Percentiles rank a stretch among this genome's conserved stretches.
Conservation (phyloP, 2,113 vertebrate species). For the Agapornis roseicollis region DNA sequence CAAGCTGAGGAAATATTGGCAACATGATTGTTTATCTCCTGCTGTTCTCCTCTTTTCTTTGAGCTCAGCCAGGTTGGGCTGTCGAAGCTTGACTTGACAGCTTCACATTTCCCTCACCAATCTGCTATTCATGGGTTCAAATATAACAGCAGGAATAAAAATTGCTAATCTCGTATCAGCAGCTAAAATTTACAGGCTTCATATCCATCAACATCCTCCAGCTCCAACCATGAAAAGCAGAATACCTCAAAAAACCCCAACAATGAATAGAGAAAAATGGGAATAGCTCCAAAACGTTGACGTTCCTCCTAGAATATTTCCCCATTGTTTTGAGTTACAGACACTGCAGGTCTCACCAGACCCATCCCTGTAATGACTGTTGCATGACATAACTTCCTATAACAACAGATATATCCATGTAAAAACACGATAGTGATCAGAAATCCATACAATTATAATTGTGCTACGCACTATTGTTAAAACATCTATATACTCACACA, state of each 20-base stretch:
- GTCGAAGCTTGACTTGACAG: neutral
- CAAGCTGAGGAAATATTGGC: accelerated
- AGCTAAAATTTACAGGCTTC: neutral
- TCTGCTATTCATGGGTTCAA: neutral
- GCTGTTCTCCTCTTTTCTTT: neutral
- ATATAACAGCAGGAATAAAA: neutral
- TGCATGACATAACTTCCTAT: neutral
- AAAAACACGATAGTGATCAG: neutral
- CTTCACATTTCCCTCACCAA: neutral
- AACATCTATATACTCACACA: accelerated
- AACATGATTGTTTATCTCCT: neutral
- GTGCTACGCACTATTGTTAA: neutral
- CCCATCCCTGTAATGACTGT: neutral
- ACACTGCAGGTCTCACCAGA: neutral
- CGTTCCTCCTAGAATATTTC: neutral
- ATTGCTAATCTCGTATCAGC: neutral
- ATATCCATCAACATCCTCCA: neutral
- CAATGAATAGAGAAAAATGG: neutral
- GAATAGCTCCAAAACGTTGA: neutral
- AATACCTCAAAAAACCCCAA: neutral
- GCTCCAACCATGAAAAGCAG: neutral
- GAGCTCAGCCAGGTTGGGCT: neutral
- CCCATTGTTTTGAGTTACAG: neutral
- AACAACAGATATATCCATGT: neutral
- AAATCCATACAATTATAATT: neutral